Base-by-base conservation (phyloP, 1,140 invertebrate genomes). In the Sarcophaga bullata region DNA sequence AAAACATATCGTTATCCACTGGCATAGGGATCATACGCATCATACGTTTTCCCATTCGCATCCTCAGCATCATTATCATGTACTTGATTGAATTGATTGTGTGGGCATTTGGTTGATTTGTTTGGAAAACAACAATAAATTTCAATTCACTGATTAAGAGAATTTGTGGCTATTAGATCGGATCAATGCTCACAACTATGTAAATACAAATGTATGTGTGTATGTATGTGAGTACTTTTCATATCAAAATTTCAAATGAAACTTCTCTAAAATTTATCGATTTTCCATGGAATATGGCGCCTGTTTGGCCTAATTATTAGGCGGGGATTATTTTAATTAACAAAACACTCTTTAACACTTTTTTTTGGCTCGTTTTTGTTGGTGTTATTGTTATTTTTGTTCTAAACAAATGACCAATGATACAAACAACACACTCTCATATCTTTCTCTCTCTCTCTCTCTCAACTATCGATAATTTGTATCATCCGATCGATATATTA, bases 291-390 rank as follows among this genome's bases (percentile, higher is more conserved):
- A 82, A 81, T 83, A 83, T 87, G 86, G 86, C 86, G 86, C 86
- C 86, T 87, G 85, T 83, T 87, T 87, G 86, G 85, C 86, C 86
- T 87, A 84, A 86, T 87, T 84, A 83, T 84, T 84, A 81, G 83
- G 85, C 86, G 84, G 85, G 85, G 84, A 86, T 85, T 86, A 86
- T 87, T 86, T 87, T 87, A 87, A 72, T 72, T 72, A 72, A 72
- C 62, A 72, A 37, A 37, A 37, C 25, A 37, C 62, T 72, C 62
- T 37, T 37, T 37, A 72, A 72, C 62, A 72, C 62, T 72, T 72
- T 72, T 72, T 15, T 17, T 15, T n/a, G n/a, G n/a, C n/a, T n/a
- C n/a, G n/a, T n/a, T n/a, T n/a, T n/a, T n/a, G n/a, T n/a, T n/a
- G n/a, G n/a, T n/a, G n/a, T 37, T 37, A 4, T 37, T 1, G 25